Evolutionary conservation across 2,113 vertebrate species (phyloP), one percentile per base, ranked within the genome.

Genomic region (Cochlearius cochlearius): DNA sequence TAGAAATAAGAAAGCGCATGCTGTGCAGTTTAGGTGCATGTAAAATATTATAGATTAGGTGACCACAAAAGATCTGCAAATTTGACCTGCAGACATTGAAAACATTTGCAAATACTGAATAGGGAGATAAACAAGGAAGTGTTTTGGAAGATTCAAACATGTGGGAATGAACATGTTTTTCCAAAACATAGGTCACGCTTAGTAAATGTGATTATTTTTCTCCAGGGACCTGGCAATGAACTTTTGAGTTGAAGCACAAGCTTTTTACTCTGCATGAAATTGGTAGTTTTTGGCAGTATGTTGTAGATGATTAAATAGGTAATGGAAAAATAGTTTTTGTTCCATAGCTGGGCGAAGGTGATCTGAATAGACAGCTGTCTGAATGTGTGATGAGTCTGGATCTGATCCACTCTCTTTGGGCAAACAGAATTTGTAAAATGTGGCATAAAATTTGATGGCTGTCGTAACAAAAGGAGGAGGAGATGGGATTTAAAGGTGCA

Each of bases 201-300:
- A 74, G 81, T 86, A 93, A 96, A 95, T 60, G 43, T 21, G 26
- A 92, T 94, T 94, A 32, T 94, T 96, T 94, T 94, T 91, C 64
- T 94, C 84, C 43, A 69, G 85, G 49, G 72, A 76, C n/a, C 69
- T 85, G 91, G 77, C 91, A 96, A 5, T 91, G 96, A 95, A 74
- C 72, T 91, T 84, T 7, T 74, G 36, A 91, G 81, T 59, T 71
- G 47, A 97, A 92, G 86, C 56, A 45, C 68, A 63, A 71, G 59
- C 21, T 81, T 80, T 89, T 85, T 78, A 55, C 71, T 88, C 34
- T 74, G 55, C 68, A 56, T 74, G 68, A 88, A 90, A 53, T 81
- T 36, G 17, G 23, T 93, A 59, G 27, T 96, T 91, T 91, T 50
- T 16, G 76, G 74, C 79, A 53, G n/a, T 41, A 25, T 47, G n/a